Evolutionary conservation across 2,797 vertebrate species (phyloP).

Genomic region (Moxostoma hubbsi): DNA sequence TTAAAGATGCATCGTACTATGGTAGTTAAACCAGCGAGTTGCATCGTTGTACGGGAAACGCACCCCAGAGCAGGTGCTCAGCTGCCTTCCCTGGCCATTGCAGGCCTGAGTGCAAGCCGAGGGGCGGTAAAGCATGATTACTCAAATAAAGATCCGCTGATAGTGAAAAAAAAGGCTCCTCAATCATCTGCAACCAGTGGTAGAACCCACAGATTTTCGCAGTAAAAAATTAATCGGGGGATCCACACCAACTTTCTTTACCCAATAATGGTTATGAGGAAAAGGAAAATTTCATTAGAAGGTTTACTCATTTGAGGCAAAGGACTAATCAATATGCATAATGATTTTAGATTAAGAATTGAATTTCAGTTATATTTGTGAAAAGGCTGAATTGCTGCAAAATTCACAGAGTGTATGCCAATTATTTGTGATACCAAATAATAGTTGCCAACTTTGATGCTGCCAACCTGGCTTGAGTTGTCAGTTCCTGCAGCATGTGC

Average conservation of each 20-base stretch:
- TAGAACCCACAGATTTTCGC: slow-evolving; percentile 29
- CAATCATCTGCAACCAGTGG: slow-evolving; percentile 54
- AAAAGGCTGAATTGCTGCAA: background rate
- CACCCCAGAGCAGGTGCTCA: slow-evolving; percentile 50
- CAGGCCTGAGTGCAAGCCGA: slow-evolving; percentile 47
- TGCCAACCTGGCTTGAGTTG: slow-evolving; percentile 1
- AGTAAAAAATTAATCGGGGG: background rate
- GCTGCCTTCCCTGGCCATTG: slow-evolving; percentile 31
- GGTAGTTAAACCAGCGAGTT: too few species aligned
- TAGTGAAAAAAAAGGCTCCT: slow-evolving; percentile 25
- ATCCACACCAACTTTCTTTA: background rate
- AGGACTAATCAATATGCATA: background rate
- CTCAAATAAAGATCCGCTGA: slow-evolving; percentile 40
- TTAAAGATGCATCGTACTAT: too few species aligned
- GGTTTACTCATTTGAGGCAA: background rate
- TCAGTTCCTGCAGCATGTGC: slow-evolving; percentile 20
- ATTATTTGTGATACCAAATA: background rate
- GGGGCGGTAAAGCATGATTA: slow-evolving; percentile 53
- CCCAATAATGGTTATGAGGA: background rate
- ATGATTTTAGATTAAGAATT: background rate
- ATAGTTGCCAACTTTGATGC: background rate
- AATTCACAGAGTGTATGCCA: background rate
- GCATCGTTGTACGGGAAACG: too few species aligned
- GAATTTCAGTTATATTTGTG: background rate
- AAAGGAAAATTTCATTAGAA: slow-evolving; percentile 52